A percentile compares a stretch with the other conserved stretches of the same genome.
phyloP scores from a whole-genome alignment of 2,113 vertebrate genomes.

The Ovis aries region DNA sequence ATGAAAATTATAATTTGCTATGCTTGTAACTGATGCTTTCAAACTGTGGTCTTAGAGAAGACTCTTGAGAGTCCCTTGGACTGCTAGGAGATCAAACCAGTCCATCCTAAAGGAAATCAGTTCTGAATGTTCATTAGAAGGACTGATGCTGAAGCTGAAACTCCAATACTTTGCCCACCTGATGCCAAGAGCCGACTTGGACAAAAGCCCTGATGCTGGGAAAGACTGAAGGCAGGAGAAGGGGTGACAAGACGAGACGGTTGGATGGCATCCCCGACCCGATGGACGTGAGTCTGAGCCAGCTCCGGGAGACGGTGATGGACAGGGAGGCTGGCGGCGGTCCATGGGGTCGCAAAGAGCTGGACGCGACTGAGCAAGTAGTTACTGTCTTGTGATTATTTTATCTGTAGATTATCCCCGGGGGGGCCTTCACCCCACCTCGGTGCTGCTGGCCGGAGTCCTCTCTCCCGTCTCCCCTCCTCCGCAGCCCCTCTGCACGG shows the following conservation, averaged over 20 bases:
- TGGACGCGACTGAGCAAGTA: neutral
- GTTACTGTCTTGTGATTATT: neutral
- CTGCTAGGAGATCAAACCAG: neutral
- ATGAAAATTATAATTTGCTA: no score
- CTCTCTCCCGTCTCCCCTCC: neutral
- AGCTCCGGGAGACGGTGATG: neutral
- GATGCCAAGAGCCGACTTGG: neutral
- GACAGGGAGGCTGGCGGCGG: accelerated
- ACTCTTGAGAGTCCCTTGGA: neutral
- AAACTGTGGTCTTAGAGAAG: neutral
- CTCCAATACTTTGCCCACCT: neutral
- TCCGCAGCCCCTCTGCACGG: accelerated
- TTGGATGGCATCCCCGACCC: neutral
- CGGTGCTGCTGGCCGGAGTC: neutral
- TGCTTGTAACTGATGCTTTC: neutral
- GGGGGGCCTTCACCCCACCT: neutral
- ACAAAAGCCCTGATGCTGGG: neutral
- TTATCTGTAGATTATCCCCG: accelerated
- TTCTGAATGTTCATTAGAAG: neutral
- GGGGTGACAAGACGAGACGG: accelerated
- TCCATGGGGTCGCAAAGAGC: neutral
- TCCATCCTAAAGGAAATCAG: neutral
- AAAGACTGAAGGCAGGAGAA: neutral
- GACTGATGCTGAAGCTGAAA: neutral
- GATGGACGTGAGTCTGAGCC: neutral